Percentiles rank a stretch among this genome's conserved stretches.
phyloP scores from a whole-genome alignment of 1,140 invertebrate species.

The Hirudo medicinalis region DNA sequence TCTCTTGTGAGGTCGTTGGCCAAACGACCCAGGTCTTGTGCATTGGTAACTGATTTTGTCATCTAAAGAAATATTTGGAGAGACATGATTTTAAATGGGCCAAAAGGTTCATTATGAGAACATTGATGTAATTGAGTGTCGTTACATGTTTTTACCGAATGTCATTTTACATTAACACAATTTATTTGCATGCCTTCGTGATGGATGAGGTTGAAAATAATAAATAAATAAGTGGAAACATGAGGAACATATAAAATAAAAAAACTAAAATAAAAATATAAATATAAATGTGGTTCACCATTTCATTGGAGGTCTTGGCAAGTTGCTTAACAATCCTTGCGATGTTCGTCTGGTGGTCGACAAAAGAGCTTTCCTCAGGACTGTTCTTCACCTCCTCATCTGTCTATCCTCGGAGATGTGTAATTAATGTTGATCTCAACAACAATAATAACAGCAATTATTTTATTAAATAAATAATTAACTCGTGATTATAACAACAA shows the following conservation, averaged over 20 bases:
- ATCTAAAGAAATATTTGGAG: not conserved
- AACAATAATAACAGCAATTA: not conserved
- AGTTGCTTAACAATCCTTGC: constrained; percentile 85
- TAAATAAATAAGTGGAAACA: not conserved
- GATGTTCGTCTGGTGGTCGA: constrained; percentile 95
- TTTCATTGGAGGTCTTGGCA: constrained; percentile 77
- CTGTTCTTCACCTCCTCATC: constrained; percentile 1
- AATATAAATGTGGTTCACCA: constrained; percentile 48
- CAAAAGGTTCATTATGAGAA: too few relatives aligned
- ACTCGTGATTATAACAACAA: not conserved
- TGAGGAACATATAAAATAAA: not conserved
- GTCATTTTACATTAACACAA: too few relatives aligned
- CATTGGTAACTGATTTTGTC: constrained; percentile 50
- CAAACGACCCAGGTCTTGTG: constrained; percentile 57
- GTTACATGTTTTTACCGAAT: too few relatives aligned
- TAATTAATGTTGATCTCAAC: not conserved
- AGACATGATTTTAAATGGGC: too few relatives aligned
- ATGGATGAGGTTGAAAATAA: too few relatives aligned
- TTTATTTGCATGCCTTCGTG: too few relatives aligned
- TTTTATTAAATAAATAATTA: constrained; percentile 5
- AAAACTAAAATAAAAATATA: not conserved
- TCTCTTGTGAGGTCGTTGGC: constrained; percentile 67
- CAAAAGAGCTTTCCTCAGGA: constrained; percentile 49
- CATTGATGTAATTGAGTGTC: too few relatives aligned
- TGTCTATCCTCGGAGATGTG: not conserved